These are phyloP conservation scores for Drosophila suzukii DNA, from an alignment of 1,140 invertebrate species.

Conservation along the genomic window DNA sequence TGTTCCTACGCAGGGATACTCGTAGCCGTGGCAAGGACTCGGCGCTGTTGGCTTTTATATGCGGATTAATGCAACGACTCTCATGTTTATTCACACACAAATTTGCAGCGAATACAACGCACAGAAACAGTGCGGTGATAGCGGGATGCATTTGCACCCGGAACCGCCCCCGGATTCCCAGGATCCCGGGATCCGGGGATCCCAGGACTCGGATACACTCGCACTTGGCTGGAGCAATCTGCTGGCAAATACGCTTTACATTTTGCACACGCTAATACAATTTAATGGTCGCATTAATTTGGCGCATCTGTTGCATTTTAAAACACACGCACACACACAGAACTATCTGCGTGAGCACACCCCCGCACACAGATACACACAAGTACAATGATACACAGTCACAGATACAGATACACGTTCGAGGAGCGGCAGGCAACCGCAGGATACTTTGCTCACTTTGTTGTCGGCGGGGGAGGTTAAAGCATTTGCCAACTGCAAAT, in stretches of 20 bases:
- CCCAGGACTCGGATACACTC: conserved; percentile 9
- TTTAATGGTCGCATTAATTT: conserved; percentile 83
- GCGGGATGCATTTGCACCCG: conserved; percentile 60
- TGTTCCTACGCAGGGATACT: conserved; percentile 36
- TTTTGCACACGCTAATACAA: conserved; percentile 82
- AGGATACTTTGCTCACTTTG: conserved; percentile 59
- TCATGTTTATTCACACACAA: conserved; percentile 83
- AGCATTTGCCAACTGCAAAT: conserved; percentile 64
- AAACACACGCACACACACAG: conserved; percentile 62
- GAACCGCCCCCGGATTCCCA: neutral
- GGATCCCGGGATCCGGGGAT: neutral
- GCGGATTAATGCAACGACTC: conserved; percentile 82
- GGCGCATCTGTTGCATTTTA: conserved; percentile 83
- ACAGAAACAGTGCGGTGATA: conserved; percentile 58
- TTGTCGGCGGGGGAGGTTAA: conserved; percentile 37
- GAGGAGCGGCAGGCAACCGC: conserved; percentile 36
- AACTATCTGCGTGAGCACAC: conserved; percentile 9
- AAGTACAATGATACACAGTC: neutral
- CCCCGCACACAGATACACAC: conserved; percentile 2
- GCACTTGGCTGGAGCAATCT: conserved; percentile 55
- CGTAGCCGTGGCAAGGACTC: conserved; percentile 3
- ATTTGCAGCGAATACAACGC: conserved; percentile 77
- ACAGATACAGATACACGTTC: conserved; percentile 7
- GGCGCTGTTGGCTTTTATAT: conserved; percentile 76
- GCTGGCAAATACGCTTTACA: conserved; percentile 77